Conservation (phyloP, 2,888 invertebrate genomes). For the Hyposoter dolosus region DNA sequence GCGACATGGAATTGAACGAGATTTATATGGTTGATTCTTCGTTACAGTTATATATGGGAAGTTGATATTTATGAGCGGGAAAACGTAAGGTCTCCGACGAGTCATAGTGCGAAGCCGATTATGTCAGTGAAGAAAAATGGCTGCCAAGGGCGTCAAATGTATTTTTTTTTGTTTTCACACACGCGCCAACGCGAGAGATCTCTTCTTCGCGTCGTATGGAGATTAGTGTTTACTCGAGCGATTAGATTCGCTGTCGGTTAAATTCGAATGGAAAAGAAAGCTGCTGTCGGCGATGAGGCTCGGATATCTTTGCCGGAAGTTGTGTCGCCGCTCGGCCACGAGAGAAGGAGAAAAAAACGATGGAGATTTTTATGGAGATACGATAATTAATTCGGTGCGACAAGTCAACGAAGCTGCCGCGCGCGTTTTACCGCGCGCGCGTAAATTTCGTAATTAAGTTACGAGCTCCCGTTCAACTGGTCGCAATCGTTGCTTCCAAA, state of each 20-base stretch:
- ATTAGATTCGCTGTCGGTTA: constrained; percentile 19
- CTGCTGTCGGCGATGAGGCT: not conserved
- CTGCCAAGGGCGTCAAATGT: not conserved
- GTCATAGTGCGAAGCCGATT: not conserved
- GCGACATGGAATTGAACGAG: constrained; percentile 78
- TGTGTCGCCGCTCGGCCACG: not conserved
- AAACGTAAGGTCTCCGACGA: not conserved
- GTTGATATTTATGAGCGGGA: not conserved
- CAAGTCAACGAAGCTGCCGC: constrained; percentile 26
- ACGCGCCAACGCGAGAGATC: not conserved
- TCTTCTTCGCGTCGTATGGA: constrained; percentile 13
- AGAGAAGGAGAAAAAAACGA: not conserved
- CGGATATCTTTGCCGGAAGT: constrained; percentile 29
- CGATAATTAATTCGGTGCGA: constrained; percentile 36
- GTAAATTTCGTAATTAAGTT: constrained; percentile 49
- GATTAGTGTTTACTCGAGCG: constrained; percentile 33
- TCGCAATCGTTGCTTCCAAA: constrained; percentile 41
- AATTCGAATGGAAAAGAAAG: not conserved
- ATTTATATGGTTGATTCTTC: constrained; percentile 79
- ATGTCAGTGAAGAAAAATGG: constrained; percentile 15
- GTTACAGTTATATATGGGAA: not conserved
- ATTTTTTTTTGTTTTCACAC: not conserved
- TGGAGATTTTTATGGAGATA: not conserved
- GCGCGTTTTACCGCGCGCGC: not conserved
- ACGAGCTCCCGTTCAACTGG: constrained; percentile 27